Evolutionary conservation across 1,140 invertebrate species (phyloP).

Genomic region (Arctopsyche grandis): DNA sequence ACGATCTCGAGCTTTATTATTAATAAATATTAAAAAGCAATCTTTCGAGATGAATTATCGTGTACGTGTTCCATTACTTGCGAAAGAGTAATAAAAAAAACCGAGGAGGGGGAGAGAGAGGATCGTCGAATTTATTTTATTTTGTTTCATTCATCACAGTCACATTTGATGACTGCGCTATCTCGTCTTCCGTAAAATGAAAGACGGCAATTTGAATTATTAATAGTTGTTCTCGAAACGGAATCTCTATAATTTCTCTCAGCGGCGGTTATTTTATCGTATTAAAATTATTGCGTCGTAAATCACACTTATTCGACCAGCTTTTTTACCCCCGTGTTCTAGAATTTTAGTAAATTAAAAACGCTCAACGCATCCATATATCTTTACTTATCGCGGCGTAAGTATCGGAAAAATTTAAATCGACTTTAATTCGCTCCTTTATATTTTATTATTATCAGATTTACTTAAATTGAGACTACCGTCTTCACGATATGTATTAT

Average conservation of each 20-base stretch:
- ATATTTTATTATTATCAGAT: not conserved
- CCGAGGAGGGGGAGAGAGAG: not conserved
- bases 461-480: slow-evolving; percentile 1
- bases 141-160: slow-evolving; percentile 29
- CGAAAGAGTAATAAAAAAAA: not conserved
- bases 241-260: slow-evolving; percentile 30
- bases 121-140: slow-evolving; percentile 25
- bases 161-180: slow-evolving; percentile 32
- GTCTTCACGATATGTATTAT: no score
- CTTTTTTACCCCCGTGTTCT: not conserved
- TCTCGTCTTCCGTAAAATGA: slow-evolving; percentile 32
- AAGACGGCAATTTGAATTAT: slow-evolving; percentile 32
- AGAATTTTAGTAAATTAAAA: slow-evolving; percentile 10
- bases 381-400: not conserved
- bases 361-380: not conserved
- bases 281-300: slow-evolving; percentile 26
- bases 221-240: slow-evolving; percentile 27
- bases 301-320: slow-evolving; percentile 17
- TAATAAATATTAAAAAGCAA: no score
- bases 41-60: no score
- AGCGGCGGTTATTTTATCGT: slow-evolving; percentile 11
- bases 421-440: not conserved
- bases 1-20: no score
- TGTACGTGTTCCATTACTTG: not conserved
- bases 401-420: not conserved